A percentile compares a stretch with the other conserved stretches of the same genome.
These are phyloP conservation scores for Cataglyphis rosenhaueri DNA, from an alignment of 2,888 invertebrate genomes.

Conservation along the genomic window DNA sequence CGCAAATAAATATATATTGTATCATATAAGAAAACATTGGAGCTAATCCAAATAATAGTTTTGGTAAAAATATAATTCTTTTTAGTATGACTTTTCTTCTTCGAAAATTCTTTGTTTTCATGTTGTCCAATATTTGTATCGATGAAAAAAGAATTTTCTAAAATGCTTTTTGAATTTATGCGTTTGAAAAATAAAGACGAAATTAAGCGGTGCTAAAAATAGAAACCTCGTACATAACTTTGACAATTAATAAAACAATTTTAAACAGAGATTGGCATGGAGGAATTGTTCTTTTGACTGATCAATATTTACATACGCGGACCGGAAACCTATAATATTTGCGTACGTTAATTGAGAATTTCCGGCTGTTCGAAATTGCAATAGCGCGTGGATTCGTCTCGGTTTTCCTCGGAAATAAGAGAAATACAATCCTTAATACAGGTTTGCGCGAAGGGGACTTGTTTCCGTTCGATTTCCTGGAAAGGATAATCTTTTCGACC, in stretches of 20 bases:
- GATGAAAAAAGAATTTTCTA: background rate
- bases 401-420: constrained; percentile 53
- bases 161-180: background rate
- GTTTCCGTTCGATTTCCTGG: constrained; percentile 40
- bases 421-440: constrained; percentile 54
- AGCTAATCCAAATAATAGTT: background rate
- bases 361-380: constrained; percentile 47
- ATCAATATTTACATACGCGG: background rate
- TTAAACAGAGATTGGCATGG: background rate
- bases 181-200: background rate
- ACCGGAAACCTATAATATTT: constrained; percentile 21
- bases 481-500: constrained; percentile 56
- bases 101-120: background rate
- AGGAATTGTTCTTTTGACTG: constrained; percentile 7
- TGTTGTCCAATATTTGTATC: background rate
- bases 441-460: constrained; percentile 28
- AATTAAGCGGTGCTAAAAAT: background rate
- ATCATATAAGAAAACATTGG: background rate
- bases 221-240: background rate
- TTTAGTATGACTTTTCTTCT: background rate
- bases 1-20: constrained; percentile 3
- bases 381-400: constrained; percentile 2
- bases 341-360: constrained; percentile 51
- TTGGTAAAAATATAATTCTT: background rate
- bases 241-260: background rate